These are phyloP conservation scores for Lanistes nyassanus DNA, from an alignment of 1,140 invertebrate species.

Conservation along the genomic window DNA sequence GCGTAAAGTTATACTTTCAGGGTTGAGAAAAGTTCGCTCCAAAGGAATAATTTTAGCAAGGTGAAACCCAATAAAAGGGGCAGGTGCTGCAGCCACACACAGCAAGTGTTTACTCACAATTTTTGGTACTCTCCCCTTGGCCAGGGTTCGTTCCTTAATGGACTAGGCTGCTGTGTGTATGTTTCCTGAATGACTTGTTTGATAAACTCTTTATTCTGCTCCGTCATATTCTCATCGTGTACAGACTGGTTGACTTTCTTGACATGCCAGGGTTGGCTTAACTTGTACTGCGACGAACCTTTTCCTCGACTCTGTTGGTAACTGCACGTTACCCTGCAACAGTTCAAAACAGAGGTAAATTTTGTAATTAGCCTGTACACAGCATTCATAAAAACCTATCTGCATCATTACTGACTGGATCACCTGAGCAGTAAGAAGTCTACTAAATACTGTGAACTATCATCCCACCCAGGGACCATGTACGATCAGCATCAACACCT, in stretches of 20 bases:
- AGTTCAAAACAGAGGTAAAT: too few relatives aligned
- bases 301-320: slow-evolving; percentile 1
- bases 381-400: too few relatives aligned
- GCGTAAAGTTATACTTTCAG: too few relatives aligned
- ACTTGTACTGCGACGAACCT: slow-evolving; percentile 6
- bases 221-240: slow-evolving; percentile 76
- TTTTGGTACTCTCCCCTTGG: slow-evolving; percentile 74
- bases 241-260: slow-evolving; percentile 21
- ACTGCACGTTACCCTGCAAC: slow-evolving; percentile 6
- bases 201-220: slow-evolving; percentile 85
- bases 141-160: slow-evolving; percentile 72
- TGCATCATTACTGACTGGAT: too few relatives aligned
- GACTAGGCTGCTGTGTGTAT: slow-evolving; percentile 69
- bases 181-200: slow-evolving; percentile 80
- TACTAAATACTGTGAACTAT: too few relatives aligned
- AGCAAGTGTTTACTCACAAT: slow-evolving; percentile 51
- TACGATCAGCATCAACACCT: too few relatives aligned
- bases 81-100: neutral
- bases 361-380: too few relatives aligned
- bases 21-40: too few relatives aligned
- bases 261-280: slow-evolving; percentile 21
- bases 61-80: too few relatives aligned
- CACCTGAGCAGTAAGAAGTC: too few relatives aligned
- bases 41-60: too few relatives aligned
- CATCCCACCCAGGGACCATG: too few relatives aligned